Base-by-base conservation (phyloP, 2,113 vertebrate species). In the Poicephalus meyeri region DNA sequence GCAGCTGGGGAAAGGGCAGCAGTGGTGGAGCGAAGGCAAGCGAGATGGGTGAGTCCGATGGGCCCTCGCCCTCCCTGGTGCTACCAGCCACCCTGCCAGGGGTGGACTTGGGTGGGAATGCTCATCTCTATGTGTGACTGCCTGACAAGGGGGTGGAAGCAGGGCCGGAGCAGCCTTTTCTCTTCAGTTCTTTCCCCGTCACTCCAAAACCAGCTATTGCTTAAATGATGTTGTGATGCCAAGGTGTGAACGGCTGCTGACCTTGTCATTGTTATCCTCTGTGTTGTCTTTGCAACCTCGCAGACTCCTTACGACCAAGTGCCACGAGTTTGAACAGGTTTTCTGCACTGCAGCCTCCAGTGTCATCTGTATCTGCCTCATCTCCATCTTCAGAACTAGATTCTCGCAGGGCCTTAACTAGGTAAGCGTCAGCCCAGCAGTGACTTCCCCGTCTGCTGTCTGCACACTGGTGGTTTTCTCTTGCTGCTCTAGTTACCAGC, bases 1-100 rank as follows among this genome's bases (percentile, higher is more conserved):
- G 98, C 93, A 99, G 98, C 91, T 99, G 99, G 99, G 98, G 98
- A 20, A 99, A 99, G 96, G 99, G 99, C 95, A 99, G 99, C 98
- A 99, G 99, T 11, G 99, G 99, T 73, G 99, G 99, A 96, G 99
- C 99, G 25, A 99, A 99, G 97, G 98, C 99, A 46, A 99, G 98
- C 17, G 99, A 99, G 97, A 98, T 99, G 19, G 99, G 99, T 99
- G 72, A 98, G 98, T 68, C 47, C 7, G 26, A 29, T 29, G 14
- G n/a, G 16, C 9, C 77, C 58, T 76, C 24, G 3, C 9, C 49
- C 42, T 55, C 9, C 0, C 29, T 58, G 56, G 33, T 35, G 56
- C 20, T 23, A 1, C 37, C 53, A 24, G 47, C 52, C 16, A 0
- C 11, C 63, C 49, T 44, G 50, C 63, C 41, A 4, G 9, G 58